Conservation (phyloP, 2,797 vertebrate genomes). For the Lagocephalus sceleratus region DNA sequence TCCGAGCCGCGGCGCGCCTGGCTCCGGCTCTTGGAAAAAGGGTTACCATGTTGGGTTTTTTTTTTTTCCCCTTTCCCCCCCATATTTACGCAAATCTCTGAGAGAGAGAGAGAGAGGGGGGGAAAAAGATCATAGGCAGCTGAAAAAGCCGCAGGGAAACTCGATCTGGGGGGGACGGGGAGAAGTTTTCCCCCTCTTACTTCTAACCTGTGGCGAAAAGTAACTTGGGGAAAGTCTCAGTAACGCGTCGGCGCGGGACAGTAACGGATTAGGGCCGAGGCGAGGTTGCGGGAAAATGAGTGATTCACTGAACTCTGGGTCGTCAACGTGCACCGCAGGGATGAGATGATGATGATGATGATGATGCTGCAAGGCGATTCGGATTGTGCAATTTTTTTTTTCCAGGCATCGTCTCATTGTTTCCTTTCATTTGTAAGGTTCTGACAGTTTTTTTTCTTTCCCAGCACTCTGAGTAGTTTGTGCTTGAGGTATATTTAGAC, state of each 20-base stretch:
- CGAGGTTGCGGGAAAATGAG: not conserved
- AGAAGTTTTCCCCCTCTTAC: conserved; percentile 57
- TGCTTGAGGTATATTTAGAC: conserved; percentile 15
- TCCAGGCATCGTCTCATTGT: not conserved
- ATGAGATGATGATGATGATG: no score
- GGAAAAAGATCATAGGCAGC: conserved; percentile 16
- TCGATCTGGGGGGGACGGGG: conserved; percentile 28
- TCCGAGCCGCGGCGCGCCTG: no score
- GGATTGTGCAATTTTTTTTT: conserved; percentile 32
- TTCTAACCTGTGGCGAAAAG: no score
- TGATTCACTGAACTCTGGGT: not conserved
- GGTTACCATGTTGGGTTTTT: no score
- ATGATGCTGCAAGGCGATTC: conserved; percentile 14
- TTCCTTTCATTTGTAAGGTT: not conserved
- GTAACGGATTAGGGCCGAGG: not conserved
- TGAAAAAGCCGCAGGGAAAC: conserved; percentile 38
- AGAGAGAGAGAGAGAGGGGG: no score
- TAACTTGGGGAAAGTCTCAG: not conserved
- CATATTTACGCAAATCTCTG: conserved; percentile 18
- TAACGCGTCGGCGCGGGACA: not conserved
- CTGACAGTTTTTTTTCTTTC: not conserved
- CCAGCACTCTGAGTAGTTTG: conserved; percentile 14
- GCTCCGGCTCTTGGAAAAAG: conserved; percentile 1
- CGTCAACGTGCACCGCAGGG: conserved; percentile 9
- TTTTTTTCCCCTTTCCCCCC: no score